Conservation (phyloP, 2,113 vertebrate species). For the Triplophysa rosa region DNA sequence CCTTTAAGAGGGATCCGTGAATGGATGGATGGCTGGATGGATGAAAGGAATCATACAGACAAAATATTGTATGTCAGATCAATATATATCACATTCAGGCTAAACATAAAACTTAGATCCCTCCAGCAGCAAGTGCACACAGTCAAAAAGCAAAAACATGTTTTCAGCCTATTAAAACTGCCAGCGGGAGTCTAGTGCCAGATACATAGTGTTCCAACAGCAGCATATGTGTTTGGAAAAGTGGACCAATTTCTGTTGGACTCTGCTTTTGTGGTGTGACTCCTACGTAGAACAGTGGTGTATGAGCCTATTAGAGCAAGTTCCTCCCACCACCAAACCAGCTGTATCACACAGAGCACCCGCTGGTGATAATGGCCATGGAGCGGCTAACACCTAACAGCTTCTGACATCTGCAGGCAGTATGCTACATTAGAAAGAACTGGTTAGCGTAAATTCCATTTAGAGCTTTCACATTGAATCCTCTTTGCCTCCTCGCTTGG, state of each 20-base stretch:
- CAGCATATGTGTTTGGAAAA: constrained; percentile 8
- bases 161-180: constrained; percentile 3
- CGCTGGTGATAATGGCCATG: constrained; percentile 3
- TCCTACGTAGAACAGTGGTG: constrained; percentile 47
- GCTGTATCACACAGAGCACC: constrained; percentile 6
- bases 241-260: constrained; percentile 56
- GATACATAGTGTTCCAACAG: not conserved
- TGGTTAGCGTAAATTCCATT: constrained; percentile 54
- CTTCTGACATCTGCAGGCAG: constrained; percentile 46
- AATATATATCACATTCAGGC: not conserved
- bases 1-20: too few species aligned
- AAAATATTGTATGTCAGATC: not conserved
- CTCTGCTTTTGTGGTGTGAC: constrained; percentile 53
- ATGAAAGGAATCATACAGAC: not conserved
- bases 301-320: constrained; percentile 41
- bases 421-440: constrained; percentile 39
- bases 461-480: constrained; percentile 53
- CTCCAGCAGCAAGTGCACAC: not conserved
- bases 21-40: too few species aligned
- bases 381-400: constrained; percentile 41
- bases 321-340: constrained; percentile 48
- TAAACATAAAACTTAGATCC: not conserved
- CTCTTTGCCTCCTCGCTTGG: not conserved
- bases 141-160: not conserved
- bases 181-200: not conserved